Evolutionary conservation across 2,113 vertebrate species (phyloP).

Genomic region (Urocynchramus pylzowi): DNA sequence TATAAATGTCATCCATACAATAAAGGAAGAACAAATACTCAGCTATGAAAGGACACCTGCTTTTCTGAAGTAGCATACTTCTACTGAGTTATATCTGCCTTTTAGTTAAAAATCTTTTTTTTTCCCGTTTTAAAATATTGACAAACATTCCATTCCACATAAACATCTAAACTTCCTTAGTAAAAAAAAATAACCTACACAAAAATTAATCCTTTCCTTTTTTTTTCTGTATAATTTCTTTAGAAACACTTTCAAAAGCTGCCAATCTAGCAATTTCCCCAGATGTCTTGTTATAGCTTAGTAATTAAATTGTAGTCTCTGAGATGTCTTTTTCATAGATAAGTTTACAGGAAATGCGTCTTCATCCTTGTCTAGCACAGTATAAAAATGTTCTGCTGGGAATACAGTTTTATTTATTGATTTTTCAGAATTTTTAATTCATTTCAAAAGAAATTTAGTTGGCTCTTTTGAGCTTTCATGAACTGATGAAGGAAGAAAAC

Average conservation of each 20-base stretch:
- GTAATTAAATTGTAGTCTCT: slow-evolving; percentile 57
- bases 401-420: slow-evolving; percentile 52
- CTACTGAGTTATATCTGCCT: not conserved
- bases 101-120: not conserved
- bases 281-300: slow-evolving; percentile 24
- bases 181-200: not conserved
- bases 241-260: slow-evolving; percentile 10
- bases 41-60: not conserved
- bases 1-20: not conserved
- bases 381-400: slow-evolving; percentile 25
- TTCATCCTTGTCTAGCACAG: slow-evolving; percentile 44
- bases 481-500: not conserved
- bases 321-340: slow-evolving; percentile 44
- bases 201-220: not conserved
- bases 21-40: not conserved
- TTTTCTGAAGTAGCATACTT: not conserved
- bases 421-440: slow-evolving; percentile 45
- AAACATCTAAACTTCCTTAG: not conserved
- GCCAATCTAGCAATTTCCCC: slow-evolving; percentile 13
- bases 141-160: not conserved
- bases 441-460: slow-evolving; percentile 23
- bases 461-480: not conserved
- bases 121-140: not conserved
- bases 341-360: slow-evolving; percentile 46
- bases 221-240: not conserved